A percentile compares a stretch with the other conserved stretches of the same genome.
Conservation (phyloP, 1,140 invertebrate species). For the Bombus superbus region DNA sequence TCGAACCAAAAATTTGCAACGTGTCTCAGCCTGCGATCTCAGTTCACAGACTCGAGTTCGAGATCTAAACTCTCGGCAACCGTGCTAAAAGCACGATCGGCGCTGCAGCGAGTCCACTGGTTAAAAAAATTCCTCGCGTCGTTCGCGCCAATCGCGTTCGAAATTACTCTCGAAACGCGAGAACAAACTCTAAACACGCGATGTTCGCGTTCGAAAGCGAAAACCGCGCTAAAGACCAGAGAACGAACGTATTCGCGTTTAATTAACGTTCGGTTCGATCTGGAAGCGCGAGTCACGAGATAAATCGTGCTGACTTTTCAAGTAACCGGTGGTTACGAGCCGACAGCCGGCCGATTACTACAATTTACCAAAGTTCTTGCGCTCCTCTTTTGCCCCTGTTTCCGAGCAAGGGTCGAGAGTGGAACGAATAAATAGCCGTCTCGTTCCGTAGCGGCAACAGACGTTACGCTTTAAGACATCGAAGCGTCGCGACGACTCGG, state of each 20-base stretch:
- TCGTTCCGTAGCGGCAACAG: neutral
- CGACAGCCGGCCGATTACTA: conserved; percentile 27
- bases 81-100: neutral
- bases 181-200: neutral
- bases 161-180: neutral
- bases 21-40: neutral
- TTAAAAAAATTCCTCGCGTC: neutral
- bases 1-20: too few species aligned
- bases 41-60: too few species aligned
- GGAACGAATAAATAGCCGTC: conserved; percentile 1
- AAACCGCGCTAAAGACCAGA: neutral
- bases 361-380: conserved; percentile 25
- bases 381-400: neutral
- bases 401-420: neutral
- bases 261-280: conserved; percentile 33
- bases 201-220: neutral
- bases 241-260: neutral
- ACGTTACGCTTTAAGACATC: conserved; percentile 9
- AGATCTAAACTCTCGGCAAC: neutral
- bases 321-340: conserved; percentile 27
- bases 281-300: conserved; percentile 30
- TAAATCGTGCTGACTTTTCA: conserved; percentile 39
- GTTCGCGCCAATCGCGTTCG: neutral
- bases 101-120: fast-evolving
- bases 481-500: neutral